Evolutionary conservation across 1,140 invertebrate species (phyloP), one percentile per base, ranked within the genome.

Genomic region (Lordiphosa clarofinis): DNA sequence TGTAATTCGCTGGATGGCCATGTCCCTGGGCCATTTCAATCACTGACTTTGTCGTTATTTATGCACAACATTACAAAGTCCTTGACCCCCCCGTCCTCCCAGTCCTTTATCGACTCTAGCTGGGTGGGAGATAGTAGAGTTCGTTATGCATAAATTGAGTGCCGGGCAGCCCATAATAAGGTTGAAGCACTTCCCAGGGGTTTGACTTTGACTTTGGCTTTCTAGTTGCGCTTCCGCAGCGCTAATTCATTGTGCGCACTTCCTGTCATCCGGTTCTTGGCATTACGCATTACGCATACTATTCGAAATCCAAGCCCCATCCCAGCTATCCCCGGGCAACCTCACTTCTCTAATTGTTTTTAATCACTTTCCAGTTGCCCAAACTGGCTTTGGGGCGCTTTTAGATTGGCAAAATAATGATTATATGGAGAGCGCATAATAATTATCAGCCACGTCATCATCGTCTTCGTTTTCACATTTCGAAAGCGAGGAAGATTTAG

Each of bases 201-300:
- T 48, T 68, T 58, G 61, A 49, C 54, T 58, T 59, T 36, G 55
- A 57, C 54, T 69, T 69, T 68, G 65, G 65, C 54, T 59, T 74
- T 58, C 75, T 61, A 74, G 65, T 62, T 28, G 50, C 54, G 62
- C 71, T 75, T 81, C 75, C 75, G 76, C 58, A 48, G 50, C 75
- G 72, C 68, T 63, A 81, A 75, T 73, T 81, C 75, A 81, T 81
- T 79, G 78, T 81, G 75, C 75, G 75, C 65, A 74, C 75, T 79
- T 79, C 75, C 75, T 81, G 75, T 59, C 65, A 81, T 81, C 75
- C 74, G 75, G 70, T 35, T 40, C 15, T 38, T 52, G 43, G 37
- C 39, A 31, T 36, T 24, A 36, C 56, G 38, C 62, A 72, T 73
- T 67, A 67, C 38, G 40, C 36, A 21, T 56, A 59, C 36, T 40